Evolutionary conservation across 2,888 invertebrate species (phyloP).

Genomic region (Caenorhabditis zanzibari): DNA sequence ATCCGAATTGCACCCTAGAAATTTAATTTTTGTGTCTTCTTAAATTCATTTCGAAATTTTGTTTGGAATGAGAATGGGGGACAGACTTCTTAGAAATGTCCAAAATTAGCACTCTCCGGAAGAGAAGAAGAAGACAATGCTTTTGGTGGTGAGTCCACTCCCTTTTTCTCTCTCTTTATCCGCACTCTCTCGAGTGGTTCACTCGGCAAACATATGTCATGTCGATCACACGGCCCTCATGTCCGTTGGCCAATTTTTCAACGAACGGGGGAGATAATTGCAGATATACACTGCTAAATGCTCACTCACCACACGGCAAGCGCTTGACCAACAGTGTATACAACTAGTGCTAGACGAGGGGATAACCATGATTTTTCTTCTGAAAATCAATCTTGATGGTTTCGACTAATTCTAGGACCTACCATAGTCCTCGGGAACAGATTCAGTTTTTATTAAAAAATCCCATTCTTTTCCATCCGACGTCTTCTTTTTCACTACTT

Average conservation of each 20-base stretch:
- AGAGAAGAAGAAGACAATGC: slow-evolving; percentile 32
- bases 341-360: slow-evolving; percentile 12
- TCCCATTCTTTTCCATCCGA: slow-evolving; percentile 29
- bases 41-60: slow-evolving; percentile 8
- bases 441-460: slow-evolving; percentile 39
- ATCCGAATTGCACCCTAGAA: slow-evolving; percentile 89
- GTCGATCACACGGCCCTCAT: slow-evolving; percentile 40
- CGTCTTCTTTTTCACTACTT: slow-evolving; percentile 5
- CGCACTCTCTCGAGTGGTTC: slow-evolving; percentile 44
- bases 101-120: slow-evolving; percentile 51
- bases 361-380: slow-evolving; percentile 26
- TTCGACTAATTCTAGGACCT: not conserved
- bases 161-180: slow-evolving; percentile 16
- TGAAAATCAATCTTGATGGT: slow-evolving; percentile 16
- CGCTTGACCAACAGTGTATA: slow-evolving; percentile 41
- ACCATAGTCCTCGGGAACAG: slow-evolving; percentile 51
- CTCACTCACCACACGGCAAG: slow-evolving; percentile 54
- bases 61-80: slow-evolving; percentile 1
- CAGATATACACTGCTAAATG: slow-evolving; percentile 16
- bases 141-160: slow-evolving; percentile 26
- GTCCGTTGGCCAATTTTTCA: slow-evolving; percentile 48
- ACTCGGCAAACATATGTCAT: slow-evolving; percentile 53
- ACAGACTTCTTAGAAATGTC: slow-evolving; percentile 6
- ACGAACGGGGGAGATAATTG: slow-evolving; percentile 34
- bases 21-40: slow-evolving; percentile 21